Base-by-base conservation (phyloP, 64 coral and sea anemone species). In the Orbicella faveolata region DNA sequence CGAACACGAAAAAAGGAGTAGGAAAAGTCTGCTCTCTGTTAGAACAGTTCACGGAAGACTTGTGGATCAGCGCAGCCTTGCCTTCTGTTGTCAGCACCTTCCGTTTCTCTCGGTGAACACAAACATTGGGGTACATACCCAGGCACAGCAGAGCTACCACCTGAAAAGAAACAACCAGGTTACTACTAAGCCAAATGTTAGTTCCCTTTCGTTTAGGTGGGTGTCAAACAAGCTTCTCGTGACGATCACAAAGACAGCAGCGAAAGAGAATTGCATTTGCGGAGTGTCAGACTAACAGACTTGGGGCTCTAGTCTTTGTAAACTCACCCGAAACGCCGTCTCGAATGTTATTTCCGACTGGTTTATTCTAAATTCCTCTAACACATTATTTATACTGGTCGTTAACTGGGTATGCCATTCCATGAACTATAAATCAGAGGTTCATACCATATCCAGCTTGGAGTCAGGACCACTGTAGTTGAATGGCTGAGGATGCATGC, bases 401-500 rank as follows among this genome's bases (percentile, higher is more conserved):
- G 55, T 59, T 14, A 59, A 14, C 11, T 14, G 55, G 55, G 15
- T 16, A 59, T 59, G 15, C 15, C 13, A 59, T 9, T 59, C 13
- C 55, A 51, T 57, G 77, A n/a, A 57, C 19, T 33, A 14, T 30
- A 30, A 30, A 36, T 33, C 25, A 33, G 3, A 36, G 34, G 17
- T 54, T 53, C 91, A 83, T 75, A 96, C 95, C 87, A 96, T 90
- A 55, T 96, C 95, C 77, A 93, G 88, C 23, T 93, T 89, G 36
- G 95, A 93, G 61, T 96, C 95, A 52, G 95, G 86, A 18, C 96
- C 96, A 41, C 90, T 98, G 88, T 95, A 98, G 88, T 98, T 98
- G 74, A 98, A 98, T 20, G 96, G 96, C 64, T 98, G 93, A 13
- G 96, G 96, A 55, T 98, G 96, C 96, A 98, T 98, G 52, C 96